These are phyloP conservation scores for Vanessa cardui DNA, from an alignment of 2,888 invertebrate species.

Conservation along the genomic window DNA sequence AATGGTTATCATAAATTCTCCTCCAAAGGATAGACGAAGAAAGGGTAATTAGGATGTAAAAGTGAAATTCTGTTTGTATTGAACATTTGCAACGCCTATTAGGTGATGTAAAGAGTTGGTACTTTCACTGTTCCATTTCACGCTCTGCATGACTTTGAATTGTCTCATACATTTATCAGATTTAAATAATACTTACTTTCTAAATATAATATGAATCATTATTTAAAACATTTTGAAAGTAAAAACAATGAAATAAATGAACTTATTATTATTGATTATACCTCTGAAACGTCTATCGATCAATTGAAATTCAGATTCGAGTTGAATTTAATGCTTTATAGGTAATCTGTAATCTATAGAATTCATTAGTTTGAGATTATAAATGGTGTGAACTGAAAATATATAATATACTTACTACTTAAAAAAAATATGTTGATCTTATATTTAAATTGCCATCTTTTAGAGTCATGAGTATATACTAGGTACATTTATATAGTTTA, in stretches of 20 bases:
- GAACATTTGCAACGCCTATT: conserved; percentile 66
- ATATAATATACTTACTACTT: no score
- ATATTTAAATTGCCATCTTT: no score
- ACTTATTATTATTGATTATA: no score
- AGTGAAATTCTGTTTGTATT: conserved; percentile 71
- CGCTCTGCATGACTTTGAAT: conserved; percentile 16
- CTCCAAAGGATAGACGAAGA: conserved; percentile 63
- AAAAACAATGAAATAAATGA: not conserved
- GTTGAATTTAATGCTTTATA: no score
- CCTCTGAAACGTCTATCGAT: no score
- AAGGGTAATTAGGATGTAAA: conserved; percentile 79
- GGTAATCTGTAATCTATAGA: no score
- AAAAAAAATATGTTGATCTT: no score
- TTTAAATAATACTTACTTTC: conserved; percentile 33
- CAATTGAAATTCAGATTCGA: no score
- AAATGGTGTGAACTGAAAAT: no score
- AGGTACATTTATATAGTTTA: no score
- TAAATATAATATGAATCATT: conserved; percentile 17
- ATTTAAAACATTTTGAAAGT: conserved; percentile 3
- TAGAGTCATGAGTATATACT: no score
- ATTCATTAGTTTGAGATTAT: no score
- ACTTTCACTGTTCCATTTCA: conserved; percentile 67
- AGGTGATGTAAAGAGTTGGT: conserved; percentile 53
- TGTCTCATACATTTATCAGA: conserved; percentile 24
- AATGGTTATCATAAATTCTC: conserved; percentile 69